Percentiles rank a stretch among this genome's conserved stretches.
Evolutionary conservation across 1,140 invertebrate species (phyloP).

Genomic region (Ylistrum balloti): DNA sequence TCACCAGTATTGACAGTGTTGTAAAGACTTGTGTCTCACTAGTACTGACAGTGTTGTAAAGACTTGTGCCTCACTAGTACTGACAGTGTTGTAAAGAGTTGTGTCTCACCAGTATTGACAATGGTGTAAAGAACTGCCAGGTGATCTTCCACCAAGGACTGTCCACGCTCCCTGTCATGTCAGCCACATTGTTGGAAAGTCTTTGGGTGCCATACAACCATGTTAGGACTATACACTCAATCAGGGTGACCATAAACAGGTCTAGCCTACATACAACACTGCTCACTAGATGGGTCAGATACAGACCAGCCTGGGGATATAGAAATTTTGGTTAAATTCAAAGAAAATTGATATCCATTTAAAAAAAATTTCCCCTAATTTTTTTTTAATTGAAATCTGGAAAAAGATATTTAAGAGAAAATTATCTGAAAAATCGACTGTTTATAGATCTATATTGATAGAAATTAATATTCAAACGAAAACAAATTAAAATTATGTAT

Average conservation of each 20-base stretch:
- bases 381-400: no score
- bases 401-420: no score
- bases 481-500: no score
- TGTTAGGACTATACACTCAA: constrained; percentile 71
- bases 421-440: no score
- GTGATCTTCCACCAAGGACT: constrained; percentile 75
- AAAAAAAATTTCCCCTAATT: no score
- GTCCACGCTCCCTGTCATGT: constrained; percentile 77
- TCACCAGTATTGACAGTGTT: constrained; percentile 51
- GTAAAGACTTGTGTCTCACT: constrained; percentile 58
- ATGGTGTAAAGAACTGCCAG: constrained; percentile 76
- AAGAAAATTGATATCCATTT: no score
- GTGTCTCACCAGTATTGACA: constrained; percentile 69
- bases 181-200: constrained; percentile 78
- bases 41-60: no score
- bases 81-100: not conserved
- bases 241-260: constrained; percentile 67
- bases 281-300: constrained; percentile 67
- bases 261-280: constrained; percentile 64
- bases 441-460: no score
- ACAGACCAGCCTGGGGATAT: constrained; percentile 71
- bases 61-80: no score
- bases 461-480: no score
- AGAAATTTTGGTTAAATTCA: no score
- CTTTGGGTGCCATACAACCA: constrained; percentile 77